A percentile compares a stretch with the other conserved stretches of the same genome.
These are phyloP conservation scores for Chalcis sispes DNA, from an alignment of 2,888 invertebrate species.

Conservation along the genomic window DNA sequence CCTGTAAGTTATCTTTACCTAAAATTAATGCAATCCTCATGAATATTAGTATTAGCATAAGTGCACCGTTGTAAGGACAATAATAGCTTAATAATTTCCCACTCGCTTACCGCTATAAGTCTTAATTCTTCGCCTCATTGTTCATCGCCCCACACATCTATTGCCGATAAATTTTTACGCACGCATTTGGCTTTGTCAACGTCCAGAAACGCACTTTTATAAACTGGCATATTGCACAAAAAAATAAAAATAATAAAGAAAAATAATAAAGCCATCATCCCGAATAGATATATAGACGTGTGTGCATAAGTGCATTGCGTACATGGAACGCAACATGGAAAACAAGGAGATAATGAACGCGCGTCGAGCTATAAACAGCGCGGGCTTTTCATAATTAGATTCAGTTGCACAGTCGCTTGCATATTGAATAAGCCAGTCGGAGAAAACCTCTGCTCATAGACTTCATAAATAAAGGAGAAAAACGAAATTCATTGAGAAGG, in stretches of 20 bases:
- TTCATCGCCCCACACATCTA: neutral
- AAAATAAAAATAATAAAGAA: too few relatives aligned
- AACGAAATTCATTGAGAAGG: too few relatives aligned
- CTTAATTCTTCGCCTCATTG: neutral
- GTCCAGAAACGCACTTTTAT: neutral
- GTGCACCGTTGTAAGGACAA: neutral
- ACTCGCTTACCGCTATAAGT: neutral
- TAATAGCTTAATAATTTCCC: conserved; percentile 20
- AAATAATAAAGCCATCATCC: too few relatives aligned
- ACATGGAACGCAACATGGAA: too few relatives aligned
- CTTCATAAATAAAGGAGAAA: too few relatives aligned
- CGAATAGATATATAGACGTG: neutral
- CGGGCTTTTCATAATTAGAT: conserved; percentile 29
- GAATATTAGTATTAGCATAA: conserved; percentile 5
- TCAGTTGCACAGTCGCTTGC: neutral
- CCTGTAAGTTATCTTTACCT: too few relatives aligned
- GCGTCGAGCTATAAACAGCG: too few relatives aligned
- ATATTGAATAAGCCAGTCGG: neutral
- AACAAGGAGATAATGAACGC: conserved; percentile 12
- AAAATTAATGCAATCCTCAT: neutral
- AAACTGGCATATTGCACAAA: too few relatives aligned
- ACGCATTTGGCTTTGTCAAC: neutral
- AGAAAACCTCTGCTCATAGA: neutral
- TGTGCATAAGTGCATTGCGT: neutral
- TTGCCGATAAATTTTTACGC: neutral